These are phyloP conservation scores for Plemyria rubiginata DNA, from an alignment of 2,888 invertebrate species.

Conservation along the genomic window DNA sequence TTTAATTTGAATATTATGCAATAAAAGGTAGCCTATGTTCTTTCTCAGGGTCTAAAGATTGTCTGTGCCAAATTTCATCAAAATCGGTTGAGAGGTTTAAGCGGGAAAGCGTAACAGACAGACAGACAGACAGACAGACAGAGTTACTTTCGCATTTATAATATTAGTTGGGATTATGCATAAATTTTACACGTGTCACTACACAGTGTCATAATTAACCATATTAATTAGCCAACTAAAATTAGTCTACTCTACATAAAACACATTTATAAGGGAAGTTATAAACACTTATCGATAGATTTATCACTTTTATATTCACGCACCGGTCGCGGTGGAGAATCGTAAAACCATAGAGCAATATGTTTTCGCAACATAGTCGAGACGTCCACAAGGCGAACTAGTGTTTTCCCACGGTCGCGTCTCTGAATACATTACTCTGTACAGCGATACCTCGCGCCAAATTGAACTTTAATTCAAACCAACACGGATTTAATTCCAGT, in stretches of 20 bases:
- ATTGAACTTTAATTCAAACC: slow-evolving; percentile 23
- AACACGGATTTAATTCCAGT: slow-evolving; percentile 22
- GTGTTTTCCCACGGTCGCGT: slow-evolving; percentile 41
- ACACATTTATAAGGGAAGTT: slow-evolving; percentile 11
- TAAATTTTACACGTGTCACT: too few species aligned
- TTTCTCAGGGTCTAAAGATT: too few species aligned
- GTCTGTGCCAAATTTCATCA: too few species aligned
- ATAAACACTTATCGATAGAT: slow-evolving; percentile 7
- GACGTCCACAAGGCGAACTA: slow-evolving; percentile 38
- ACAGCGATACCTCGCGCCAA: slow-evolving; percentile 2
- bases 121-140: too few species aligned
- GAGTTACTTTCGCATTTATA: too few species aligned
- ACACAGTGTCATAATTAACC: too few species aligned
- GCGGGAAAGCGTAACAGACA: too few species aligned
- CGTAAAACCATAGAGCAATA: slow-evolving; percentile 21
- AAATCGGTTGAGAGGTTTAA: too few species aligned
- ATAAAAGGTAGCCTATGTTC: too few species aligned
- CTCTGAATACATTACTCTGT: slow-evolving; percentile 36
- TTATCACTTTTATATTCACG: slow-evolving; percentile 13
- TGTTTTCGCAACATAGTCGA: slow-evolving; percentile 39
- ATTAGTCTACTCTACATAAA: background rate
- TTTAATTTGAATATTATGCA: too few species aligned
- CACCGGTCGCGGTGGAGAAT: background rate
- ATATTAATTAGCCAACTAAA: too few species aligned
- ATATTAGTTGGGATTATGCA: too few species aligned